A percentile compares a stretch with the other conserved stretches of the same genome.
These are phyloP conservation scores for Bicyclus anynana DNA, from an alignment of 1,140 invertebrate species.

Conservation along the genomic window DNA sequence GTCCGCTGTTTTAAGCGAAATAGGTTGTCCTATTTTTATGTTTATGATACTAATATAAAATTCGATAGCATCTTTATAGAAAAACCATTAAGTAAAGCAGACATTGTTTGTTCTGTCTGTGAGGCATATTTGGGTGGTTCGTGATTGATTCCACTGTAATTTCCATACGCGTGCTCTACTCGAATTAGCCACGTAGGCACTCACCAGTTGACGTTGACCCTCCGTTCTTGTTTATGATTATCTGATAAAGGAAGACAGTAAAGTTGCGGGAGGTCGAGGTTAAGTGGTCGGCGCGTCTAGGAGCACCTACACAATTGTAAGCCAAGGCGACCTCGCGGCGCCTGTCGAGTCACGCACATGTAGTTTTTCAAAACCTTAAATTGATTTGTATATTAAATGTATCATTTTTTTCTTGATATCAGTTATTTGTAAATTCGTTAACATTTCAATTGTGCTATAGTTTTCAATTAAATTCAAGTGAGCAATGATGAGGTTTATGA, in stretches of 20 bases:
- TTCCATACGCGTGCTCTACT: slow-evolving; percentile 72
- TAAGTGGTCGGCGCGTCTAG: slow-evolving; percentile 50
- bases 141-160: slow-evolving; percentile 75
- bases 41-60: background rate
- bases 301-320: slow-evolving; percentile 66
- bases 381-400: slow-evolving; percentile 13
- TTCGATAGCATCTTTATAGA: slow-evolving; percentile 49
- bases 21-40: background rate
- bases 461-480: too few species aligned
- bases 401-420: slow-evolving; percentile 13
- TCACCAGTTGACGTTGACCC: slow-evolving; percentile 37
- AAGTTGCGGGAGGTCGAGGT: slow-evolving; percentile 40
- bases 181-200: slow-evolving; percentile 65
- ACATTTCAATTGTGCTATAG: too few species aligned
- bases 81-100: slow-evolving; percentile 54
- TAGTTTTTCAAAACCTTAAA: slow-evolving; percentile 53
- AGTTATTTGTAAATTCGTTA: too few species aligned
- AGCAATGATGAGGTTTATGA: too few species aligned
- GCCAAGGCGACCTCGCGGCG: slow-evolving; percentile 64
- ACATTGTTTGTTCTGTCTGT: slow-evolving; percentile 64
- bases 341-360: slow-evolving; percentile 73
- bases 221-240: slow-evolving; percentile 18
- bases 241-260: slow-evolving; percentile 31
- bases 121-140: slow-evolving; percentile 62
- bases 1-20: background rate